Conservation (phyloP, 2,113 vertebrate genomes). For the Microcebus jonahi region DNA sequence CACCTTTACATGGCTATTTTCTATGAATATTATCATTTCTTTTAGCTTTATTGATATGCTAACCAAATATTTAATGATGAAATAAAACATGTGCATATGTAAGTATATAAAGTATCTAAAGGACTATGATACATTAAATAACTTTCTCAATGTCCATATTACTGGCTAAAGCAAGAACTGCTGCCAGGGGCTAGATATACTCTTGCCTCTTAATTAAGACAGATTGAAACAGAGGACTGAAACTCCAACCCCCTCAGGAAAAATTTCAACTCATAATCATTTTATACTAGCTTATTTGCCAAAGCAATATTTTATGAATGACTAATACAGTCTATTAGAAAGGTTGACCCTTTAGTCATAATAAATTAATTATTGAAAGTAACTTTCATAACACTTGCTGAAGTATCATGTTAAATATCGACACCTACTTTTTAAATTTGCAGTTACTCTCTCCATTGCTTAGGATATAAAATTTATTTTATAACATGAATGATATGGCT, state of each 20-base stretch:
- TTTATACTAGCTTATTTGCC: neutral
- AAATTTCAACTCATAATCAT: neutral
- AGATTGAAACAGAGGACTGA: neutral
- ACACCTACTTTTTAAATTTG: neutral
- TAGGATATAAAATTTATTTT: neutral
- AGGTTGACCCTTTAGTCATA: neutral
- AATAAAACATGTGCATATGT: neutral
- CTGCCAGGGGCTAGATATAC: neutral
- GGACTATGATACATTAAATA: neutral
- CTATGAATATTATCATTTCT: neutral
- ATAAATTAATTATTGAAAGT: neutral
- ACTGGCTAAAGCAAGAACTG: neutral
- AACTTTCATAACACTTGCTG: neutral
- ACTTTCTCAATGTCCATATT: neutral
- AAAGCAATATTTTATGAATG: conserved; percentile 17
- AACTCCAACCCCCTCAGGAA: neutral
- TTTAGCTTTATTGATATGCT: neutral
- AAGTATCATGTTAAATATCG: neutral
- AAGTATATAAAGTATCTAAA: neutral
- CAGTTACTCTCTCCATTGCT: neutral
- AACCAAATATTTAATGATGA: neutral
- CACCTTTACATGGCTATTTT: neutral
- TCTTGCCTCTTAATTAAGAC: neutral
- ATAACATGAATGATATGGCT: neutral
- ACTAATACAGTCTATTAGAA: neutral